Evolutionary conservation across 2,797 vertebrate species (phyloP).

Genomic region (Heliangelus exortis): DNA sequence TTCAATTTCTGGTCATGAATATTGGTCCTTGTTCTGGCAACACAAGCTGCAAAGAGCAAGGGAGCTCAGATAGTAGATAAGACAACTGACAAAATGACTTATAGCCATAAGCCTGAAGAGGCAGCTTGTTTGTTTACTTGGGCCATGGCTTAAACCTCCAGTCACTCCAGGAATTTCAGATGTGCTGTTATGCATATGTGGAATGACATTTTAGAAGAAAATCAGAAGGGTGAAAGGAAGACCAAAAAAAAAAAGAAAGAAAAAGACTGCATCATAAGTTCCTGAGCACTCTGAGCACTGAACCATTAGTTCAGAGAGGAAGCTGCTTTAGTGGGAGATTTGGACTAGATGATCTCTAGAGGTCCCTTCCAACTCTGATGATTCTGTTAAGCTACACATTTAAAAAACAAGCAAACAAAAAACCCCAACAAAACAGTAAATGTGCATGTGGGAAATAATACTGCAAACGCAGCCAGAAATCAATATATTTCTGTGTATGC

Average conservation of each 20-base stretch:
- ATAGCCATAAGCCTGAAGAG: background rate
- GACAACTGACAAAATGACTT: constrained; percentile 43
- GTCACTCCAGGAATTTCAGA: constrained; percentile 27
- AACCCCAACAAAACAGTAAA: background rate
- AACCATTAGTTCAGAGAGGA: background rate
- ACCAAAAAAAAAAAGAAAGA: too few species aligned
- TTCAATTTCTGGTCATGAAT: constrained; percentile 32
- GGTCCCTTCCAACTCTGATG: too few species aligned
- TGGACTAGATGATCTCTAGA: too few species aligned
- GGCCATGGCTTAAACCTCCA: background rate
- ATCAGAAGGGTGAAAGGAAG: background rate
- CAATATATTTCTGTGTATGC: background rate
- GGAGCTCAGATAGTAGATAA: constrained; percentile 34
- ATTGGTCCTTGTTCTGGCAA: constrained; percentile 15
- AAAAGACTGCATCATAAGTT: background rate
- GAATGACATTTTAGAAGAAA: background rate
- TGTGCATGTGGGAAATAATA: background rate
- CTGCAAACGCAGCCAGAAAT: background rate
- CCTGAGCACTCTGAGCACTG: background rate
- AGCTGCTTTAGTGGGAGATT: background rate
- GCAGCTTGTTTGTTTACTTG: background rate
- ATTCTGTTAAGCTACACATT: background rate
- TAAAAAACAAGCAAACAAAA: background rate
- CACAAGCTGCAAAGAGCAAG: background rate
- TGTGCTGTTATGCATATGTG: background rate